Evolutionary conservation across 2,888 invertebrate species (phyloP), one percentile per base, ranked within the genome.

Genomic region (Punctoribates punctum): DNA sequence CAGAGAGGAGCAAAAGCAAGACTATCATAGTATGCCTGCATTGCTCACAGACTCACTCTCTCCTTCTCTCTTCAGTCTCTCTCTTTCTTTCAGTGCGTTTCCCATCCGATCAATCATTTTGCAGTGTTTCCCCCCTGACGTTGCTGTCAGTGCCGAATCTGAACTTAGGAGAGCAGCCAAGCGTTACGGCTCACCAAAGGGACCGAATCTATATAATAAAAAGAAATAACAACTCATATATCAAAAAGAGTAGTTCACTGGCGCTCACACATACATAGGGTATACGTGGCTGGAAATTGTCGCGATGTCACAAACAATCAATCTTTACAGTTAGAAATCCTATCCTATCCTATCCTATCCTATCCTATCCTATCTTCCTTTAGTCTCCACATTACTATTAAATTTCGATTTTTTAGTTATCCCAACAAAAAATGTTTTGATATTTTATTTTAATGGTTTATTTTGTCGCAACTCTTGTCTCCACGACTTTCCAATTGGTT

Each of bases 81-180:
- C 51, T 60, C 60, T 60, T 27, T 60, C 60, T 60, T 27, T 27
- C 60, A 27, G 27, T 60, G 27, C 60, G 27, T 67, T 67, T 67
- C 34, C 46, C 42, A 38, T 38, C 67, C 67, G 62, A 57, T 75
- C 75, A 65, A 75, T 62, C 48, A 75, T 75, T 62, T 60, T 70
- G 60, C 34, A 38, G 20, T 62, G 67, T 51, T n/a, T 75, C 23
- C 42, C 60, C 23, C 65, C 65, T 34, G 17, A 42, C 75, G 46
- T 67, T 38, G 62, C 46, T 62, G 65, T 75, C 70, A 75, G 60
- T 65, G 67, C 75, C 75, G 62, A 75, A 57, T 75, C 62, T 62
- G 62, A 70, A 42, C 38, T 42, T 8, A 48, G 67, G 65, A 57
- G 62, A 75, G 75, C 75, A 62, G 25, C 75, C 67, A 75, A 75